Evolutionary conservation across 1,140 invertebrate genomes (phyloP).

Genomic region (Bombus ignitus): DNA sequence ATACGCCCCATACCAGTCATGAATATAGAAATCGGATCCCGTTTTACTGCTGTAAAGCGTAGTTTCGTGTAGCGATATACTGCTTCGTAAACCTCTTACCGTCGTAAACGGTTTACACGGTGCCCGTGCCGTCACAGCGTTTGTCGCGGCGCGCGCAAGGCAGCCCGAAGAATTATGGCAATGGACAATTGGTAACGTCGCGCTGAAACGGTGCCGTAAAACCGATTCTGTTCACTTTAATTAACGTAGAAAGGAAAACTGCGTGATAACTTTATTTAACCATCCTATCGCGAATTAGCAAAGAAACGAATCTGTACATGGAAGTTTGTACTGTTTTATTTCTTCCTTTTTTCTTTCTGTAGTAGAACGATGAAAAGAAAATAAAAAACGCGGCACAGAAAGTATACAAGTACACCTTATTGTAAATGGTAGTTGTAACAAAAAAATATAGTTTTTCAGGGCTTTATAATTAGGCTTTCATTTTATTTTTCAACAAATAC

Average conservation of each 20-base stretch:
- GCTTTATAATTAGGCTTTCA: no score
- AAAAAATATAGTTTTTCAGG: no score
- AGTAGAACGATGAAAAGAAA: no score
- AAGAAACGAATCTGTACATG: not conserved
- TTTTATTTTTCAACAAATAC: no score
- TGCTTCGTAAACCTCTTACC: slow-evolving; percentile 37
- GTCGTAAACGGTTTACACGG: slow-evolving; percentile 20
- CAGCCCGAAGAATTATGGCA: not conserved
- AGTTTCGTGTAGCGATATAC: not conserved
- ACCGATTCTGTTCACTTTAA: not conserved
- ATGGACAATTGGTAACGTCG: not conserved
- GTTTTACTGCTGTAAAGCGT: slow-evolving; percentile 16
- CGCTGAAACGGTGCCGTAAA: not conserved
- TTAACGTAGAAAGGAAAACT: not conserved
- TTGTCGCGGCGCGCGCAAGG: not conserved
- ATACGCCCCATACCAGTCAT: slow-evolving; percentile 4
- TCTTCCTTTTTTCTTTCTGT: not conserved
- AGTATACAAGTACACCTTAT: no score
- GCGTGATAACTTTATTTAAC: not conserved
- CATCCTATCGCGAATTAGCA: not conserved
- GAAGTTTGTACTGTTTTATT: not conserved
- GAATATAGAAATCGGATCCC: slow-evolving; percentile 28
- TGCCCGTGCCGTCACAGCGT: slow-evolving; percentile 2
- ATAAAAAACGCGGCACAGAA: no score
- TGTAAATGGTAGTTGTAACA: no score